phyloP scores from a whole-genome alignment of 2,113 vertebrate species.

The Carassius gibelio region DNA sequence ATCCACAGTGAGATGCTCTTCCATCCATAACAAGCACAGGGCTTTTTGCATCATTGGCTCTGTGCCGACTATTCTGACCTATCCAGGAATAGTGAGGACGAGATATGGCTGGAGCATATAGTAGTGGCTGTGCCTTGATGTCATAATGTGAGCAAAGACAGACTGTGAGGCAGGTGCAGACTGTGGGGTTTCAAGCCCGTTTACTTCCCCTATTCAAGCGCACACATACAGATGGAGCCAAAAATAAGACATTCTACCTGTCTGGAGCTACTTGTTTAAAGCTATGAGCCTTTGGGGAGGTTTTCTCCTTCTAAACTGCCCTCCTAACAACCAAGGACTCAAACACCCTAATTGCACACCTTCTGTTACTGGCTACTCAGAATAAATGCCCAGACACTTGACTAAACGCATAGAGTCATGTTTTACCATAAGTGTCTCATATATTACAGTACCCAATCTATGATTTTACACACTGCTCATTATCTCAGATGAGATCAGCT shows the following conservation, averaged over 20 bases:
- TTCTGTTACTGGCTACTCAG: slow-evolving; percentile 22
- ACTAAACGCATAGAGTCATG: neutral
- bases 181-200: slow-evolving; percentile 36
- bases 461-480: neutral
- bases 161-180: slow-evolving; percentile 48
- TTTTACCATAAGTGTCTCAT: slow-evolving; percentile 4
- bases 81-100: slow-evolving; percentile 15
- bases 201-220: slow-evolving; percentile 25
- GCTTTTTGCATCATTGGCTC: neutral
- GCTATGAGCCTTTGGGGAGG: neutral
- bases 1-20: slow-evolving; percentile 6
- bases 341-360: slow-evolving; percentile 24
- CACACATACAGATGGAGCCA: slow-evolving; percentile 4
- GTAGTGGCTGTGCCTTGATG: slow-evolving; percentile 26
- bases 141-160: slow-evolving; percentile 42
- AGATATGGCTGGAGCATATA: neutral
- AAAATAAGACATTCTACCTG: slow-evolving; percentile 30
- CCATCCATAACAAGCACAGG: neutral
- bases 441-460: neutral
- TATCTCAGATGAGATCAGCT: slow-evolving; percentile 20
- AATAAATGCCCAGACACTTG: neutral
- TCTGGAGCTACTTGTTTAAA: slow-evolving; percentile 14
- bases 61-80: slow-evolving; percentile 4
- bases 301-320: slow-evolving; percentile 24
- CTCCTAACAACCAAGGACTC: slow-evolving; percentile 27